Evolutionary conservation across 2,888 invertebrate species (phyloP).

Genomic region (Chromoteleia sp.): DNA sequence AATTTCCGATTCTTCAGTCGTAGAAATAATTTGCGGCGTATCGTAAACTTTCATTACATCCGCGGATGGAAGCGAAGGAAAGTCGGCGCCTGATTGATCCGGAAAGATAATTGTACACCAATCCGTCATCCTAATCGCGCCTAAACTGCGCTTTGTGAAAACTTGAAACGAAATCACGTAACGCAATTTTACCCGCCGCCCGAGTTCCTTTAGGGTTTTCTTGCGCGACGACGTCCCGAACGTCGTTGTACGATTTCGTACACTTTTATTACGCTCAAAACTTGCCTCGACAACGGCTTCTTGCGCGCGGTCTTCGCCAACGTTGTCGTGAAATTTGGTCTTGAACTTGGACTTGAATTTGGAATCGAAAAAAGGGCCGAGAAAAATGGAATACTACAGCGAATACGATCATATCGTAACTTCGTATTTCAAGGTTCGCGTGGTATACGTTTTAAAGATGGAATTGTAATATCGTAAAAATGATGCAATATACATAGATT

Average conservation of each 20-base stretch:
- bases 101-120: constrained; percentile 41
- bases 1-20: constrained; percentile 30
- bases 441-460: no score
- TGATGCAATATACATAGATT: no score
- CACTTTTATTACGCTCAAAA: constrained; percentile 33
- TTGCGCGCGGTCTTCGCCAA: constrained; percentile 26
- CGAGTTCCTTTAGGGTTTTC: constrained; percentile 12
- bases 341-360: constrained; percentile 52
- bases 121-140: constrained; percentile 45
- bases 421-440: no score
- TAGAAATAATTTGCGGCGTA: constrained; percentile 18
- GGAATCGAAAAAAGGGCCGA: no score
- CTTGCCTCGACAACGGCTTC: constrained; percentile 15
- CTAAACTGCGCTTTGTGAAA: constrained; percentile 27
- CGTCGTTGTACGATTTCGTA: constrained; percentile 16
- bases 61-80: constrained; percentile 30
- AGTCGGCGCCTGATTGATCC: constrained; percentile 43
- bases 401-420: no score
- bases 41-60: constrained; percentile 40
- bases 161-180: constrained; percentile 39
- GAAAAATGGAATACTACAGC: no score
- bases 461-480: no score
- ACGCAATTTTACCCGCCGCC: constrained; percentile 3
- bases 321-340: constrained; percentile 49
- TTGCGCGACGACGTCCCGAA: constrained; percentile 5